Evolutionary conservation across 2,113 vertebrate species (phyloP).

Genomic region (Psammodynastes pulverulentus): DNA sequence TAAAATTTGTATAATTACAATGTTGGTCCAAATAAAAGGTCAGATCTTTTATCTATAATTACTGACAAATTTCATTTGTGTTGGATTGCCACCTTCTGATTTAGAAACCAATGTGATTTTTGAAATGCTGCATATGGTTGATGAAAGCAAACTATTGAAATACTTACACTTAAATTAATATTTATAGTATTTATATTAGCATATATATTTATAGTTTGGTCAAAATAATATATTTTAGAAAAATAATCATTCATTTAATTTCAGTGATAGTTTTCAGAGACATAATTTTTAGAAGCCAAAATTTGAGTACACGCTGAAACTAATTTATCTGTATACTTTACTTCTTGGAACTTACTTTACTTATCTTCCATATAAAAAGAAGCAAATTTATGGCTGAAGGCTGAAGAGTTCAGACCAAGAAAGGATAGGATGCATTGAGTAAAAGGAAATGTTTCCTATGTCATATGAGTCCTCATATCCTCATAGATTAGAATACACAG

Average conservation of each 20-base stretch:
- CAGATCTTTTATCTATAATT: background rate
- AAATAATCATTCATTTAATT: background rate
- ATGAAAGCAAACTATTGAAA: background rate
- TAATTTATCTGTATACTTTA: background rate
- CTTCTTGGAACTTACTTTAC: background rate
- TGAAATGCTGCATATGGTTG: too few relatives aligned
- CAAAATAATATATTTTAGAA: background rate
- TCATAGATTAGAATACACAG: background rate
- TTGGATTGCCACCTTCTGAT: background rate
- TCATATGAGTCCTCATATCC: constrained; percentile 23
- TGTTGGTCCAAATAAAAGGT: background rate
- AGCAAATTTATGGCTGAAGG: background rate
- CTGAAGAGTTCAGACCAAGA: background rate
- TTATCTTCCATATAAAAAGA: background rate
- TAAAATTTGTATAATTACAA: background rate
- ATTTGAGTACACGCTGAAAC: rapidly evolving
- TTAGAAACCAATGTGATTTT: background rate
- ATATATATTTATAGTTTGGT: background rate
- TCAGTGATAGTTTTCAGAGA: background rate
- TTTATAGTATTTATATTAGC: background rate
- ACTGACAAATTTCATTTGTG: background rate
- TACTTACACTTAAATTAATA: background rate
- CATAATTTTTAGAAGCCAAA: background rate
- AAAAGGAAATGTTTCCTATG: background rate
- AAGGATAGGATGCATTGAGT: background rate